Conservation (phyloP, 2,797 vertebrate species). For the Myotis vivesi region DNA sequence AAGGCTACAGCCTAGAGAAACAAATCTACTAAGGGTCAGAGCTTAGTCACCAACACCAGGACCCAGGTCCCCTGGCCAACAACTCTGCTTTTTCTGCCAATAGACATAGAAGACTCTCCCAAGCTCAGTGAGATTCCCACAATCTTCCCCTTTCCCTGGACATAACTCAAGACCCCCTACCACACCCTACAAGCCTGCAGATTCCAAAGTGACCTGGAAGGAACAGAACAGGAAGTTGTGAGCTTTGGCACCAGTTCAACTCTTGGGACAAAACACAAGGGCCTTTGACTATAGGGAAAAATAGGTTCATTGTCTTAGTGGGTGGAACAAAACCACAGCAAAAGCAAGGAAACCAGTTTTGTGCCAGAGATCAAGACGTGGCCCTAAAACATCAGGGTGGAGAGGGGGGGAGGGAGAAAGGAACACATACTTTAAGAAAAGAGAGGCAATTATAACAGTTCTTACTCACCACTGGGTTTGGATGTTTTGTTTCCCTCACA, state of each 20-base stretch:
- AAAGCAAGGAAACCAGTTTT: slow-evolving; percentile 54
- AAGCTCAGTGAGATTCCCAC: neutral
- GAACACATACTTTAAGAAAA: slow-evolving; percentile 30
- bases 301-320: slow-evolving; percentile 59
- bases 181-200: neutral
- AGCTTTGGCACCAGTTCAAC: slow-evolving; percentile 29
- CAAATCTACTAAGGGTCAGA: neutral
- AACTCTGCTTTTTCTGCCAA: neutral
- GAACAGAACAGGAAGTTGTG: slow-evolving; percentile 21
- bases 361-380: slow-evolving; percentile 36
- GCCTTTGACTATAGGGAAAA: slow-evolving; percentile 62
- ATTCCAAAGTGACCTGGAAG: neutral
- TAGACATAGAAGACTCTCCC: neutral
- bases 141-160: neutral
- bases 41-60: neutral
- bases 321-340: slow-evolving; percentile 52
- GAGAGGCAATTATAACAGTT: neutral
- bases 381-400: neutral
- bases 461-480: neutral
- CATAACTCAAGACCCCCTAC: neutral
- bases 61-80: neutral
- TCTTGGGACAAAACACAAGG: slow-evolving; percentile 47
- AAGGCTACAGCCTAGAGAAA: neutral
- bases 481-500: neutral
- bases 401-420: neutral